Evolutionary conservation across 2,888 invertebrate species (phyloP).

Genomic region (Polydrusus tereticollis): DNA sequence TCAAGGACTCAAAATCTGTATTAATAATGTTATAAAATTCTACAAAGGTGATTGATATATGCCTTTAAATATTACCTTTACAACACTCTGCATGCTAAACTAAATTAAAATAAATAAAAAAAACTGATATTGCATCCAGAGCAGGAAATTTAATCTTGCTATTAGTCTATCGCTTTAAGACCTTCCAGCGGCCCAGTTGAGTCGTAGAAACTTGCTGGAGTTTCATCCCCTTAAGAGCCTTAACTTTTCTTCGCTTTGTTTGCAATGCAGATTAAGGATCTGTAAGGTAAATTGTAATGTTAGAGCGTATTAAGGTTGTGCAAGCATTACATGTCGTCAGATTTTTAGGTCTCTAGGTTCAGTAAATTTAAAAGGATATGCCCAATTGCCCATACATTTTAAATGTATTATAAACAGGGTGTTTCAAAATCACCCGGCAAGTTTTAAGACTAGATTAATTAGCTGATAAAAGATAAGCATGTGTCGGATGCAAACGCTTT

Average conservation of each 20-base stretch:
- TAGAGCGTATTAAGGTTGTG: neutral
- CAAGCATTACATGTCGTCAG: neutral
- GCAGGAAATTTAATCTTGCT: slow-evolving; percentile 64
- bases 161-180: slow-evolving; percentile 65
- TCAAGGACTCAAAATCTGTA: too few relatives aligned
- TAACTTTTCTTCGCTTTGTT: slow-evolving; percentile 27
- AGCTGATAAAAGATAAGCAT: too few relatives aligned
- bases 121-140: slow-evolving; percentile 61
- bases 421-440: too few relatives aligned
- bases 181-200: slow-evolving; percentile 53
- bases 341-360: neutral
- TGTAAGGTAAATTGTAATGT: slow-evolving; percentile 30
- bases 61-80: neutral
- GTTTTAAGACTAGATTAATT: too few relatives aligned
- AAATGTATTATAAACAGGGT: too few relatives aligned
- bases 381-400: too few relatives aligned
- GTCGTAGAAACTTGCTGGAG: slow-evolving; percentile 22
- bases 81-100: neutral
- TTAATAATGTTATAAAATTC: neutral
- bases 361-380: neutral
- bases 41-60: neutral
- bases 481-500: too few relatives aligned
- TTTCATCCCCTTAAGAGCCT: slow-evolving; percentile 40
- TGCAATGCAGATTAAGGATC: slow-evolving; percentile 26
- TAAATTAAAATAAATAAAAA: slow-evolving; percentile 54